A percentile compares a stretch with the other conserved stretches of the same genome.
phyloP scores from a whole-genome alignment of 2,888 invertebrate genomes.

The Fragum sueziense region DNA sequence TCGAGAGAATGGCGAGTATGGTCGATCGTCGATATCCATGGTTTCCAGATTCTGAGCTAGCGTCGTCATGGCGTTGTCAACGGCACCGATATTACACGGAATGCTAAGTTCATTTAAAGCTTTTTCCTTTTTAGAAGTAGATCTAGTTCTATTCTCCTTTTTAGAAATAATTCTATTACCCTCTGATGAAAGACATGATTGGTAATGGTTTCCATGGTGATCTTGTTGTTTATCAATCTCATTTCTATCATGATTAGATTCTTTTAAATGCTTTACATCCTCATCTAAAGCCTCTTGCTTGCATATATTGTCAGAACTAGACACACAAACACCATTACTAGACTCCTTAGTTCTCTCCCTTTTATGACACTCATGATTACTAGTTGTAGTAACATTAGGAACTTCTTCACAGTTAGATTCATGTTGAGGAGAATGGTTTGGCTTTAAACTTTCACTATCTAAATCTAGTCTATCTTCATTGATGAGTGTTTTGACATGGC shows the following conservation, averaged over 20 bases:
- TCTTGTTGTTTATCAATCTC: background rate
- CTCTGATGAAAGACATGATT: conserved; percentile 9
- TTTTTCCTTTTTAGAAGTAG: conserved; percentile 21
- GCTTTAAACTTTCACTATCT: background rate
- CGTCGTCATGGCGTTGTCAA: conserved; percentile 33
- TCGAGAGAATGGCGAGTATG: conserved; percentile 14
- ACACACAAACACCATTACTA: background rate
- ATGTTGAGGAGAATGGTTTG: background rate
- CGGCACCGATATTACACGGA: conserved; percentile 45
- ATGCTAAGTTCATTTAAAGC: conserved; percentile 40
- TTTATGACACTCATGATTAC: background rate
- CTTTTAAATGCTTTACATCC: background rate
- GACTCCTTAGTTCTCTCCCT: background rate
- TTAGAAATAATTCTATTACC: background rate
- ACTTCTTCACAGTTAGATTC: background rate
- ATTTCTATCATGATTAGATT: background rate
- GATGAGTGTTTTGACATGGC: conserved; percentile 11
- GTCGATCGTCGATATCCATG: conserved; percentile 53
- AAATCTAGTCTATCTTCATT: background rate
- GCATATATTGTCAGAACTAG: background rate
- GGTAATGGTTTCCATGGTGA: background rate
- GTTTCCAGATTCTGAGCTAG: conserved; percentile 50
- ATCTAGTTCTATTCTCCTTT: background rate
- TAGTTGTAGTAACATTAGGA: background rate
- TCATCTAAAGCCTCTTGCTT: background rate